Evolutionary conservation across 1,140 invertebrate genomes (phyloP), one percentile per base, ranked within the genome.

Genomic region (Pseudomyrmex cubaensis): DNA sequence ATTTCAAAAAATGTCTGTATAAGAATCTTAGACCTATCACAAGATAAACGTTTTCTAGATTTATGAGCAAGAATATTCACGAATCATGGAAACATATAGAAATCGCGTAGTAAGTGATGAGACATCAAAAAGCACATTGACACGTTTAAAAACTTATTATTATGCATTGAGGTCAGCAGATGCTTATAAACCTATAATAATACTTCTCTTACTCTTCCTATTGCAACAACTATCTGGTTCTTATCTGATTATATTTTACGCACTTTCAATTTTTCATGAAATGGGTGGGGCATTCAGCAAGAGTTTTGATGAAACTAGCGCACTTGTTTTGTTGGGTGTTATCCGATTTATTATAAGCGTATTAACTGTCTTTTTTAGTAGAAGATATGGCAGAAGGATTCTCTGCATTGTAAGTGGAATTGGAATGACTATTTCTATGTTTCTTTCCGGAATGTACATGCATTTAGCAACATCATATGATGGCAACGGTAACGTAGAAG

Each of bases 391-490:
- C 8, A 91, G 95, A 82, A 94, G 95, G 63, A 75, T 93, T 1
- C 88, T 96, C 0, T 92, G 95, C 83, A 94, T 95, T 5, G 70
- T 92, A 1, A 96, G 96, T 22, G 94, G 94, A 15, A 66, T 95
- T 7, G 95, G 95, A 10, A 96, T 96, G 95, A 85, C 93, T 1
- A 83, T 95, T 15, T 94, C 95, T 3, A 95, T 95, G 92, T 91
- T 96, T 12, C 91, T 94, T 15, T 93, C 95, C 0, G 95, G 93
- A 1, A 89, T 95, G 80, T 95, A 94, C 66, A 91, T 95, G 72
- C 94, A 93, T 10, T 90, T 91, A n/a, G 87, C 90, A 0, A 84
- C 84, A 0, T 94, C 17, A 87, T 96, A 1, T 64, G 95, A 2
- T 90, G 94, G 48, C 13, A 78, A 78, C 2, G 76, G 64, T 12